phyloP scores from a whole-genome alignment of 2,888 invertebrate genomes.

The Latheticus oryzae region DNA sequence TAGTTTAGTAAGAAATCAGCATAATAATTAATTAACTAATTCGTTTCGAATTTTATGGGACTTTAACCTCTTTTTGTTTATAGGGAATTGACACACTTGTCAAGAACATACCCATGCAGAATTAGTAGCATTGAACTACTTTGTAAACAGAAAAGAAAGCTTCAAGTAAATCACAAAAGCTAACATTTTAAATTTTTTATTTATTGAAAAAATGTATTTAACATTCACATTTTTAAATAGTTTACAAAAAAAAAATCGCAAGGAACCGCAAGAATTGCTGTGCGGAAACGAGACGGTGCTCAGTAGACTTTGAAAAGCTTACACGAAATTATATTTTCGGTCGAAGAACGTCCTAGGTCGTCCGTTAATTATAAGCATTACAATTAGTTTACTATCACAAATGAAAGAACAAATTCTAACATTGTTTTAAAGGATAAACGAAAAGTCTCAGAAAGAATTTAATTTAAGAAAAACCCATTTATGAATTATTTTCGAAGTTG shows the following conservation, averaged over 20 bases:
- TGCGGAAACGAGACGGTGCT: conserved; percentile 19
- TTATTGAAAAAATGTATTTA: not conserved
- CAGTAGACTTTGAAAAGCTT: conserved; percentile 23
- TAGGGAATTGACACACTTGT: conserved; percentile 3
- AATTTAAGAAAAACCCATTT: too few relatives aligned
- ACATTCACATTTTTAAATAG: conserved; percentile 5
- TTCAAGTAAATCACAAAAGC: too few relatives aligned
- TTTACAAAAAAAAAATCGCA: too few relatives aligned
- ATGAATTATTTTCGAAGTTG: too few relatives aligned
- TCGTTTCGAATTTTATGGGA: conserved; percentile 29
- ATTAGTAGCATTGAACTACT: not conserved
- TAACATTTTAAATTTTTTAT: too few relatives aligned
- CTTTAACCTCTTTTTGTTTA: conserved; percentile 20
- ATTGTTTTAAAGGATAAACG: too few relatives aligned
- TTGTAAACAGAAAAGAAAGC: too few relatives aligned
- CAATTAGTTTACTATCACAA: too few relatives aligned
- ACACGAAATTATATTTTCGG: conserved; percentile 20
- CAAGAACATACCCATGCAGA: not conserved
- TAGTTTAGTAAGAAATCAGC: conserved; percentile 21
- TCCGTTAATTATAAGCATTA: conserved; percentile 13
- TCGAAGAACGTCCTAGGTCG: conserved; percentile 35
- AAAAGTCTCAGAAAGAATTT: too few relatives aligned
- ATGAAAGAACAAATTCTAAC: too few relatives aligned
- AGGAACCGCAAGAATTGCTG: conserved; percentile 21
- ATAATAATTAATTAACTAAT: conserved; percentile 27